Percentiles rank a stretch among this genome's conserved stretches.
Evolutionary conservation across 2,888 invertebrate species (phyloP).

Genomic region (Ormyrus nitidulus): DNA sequence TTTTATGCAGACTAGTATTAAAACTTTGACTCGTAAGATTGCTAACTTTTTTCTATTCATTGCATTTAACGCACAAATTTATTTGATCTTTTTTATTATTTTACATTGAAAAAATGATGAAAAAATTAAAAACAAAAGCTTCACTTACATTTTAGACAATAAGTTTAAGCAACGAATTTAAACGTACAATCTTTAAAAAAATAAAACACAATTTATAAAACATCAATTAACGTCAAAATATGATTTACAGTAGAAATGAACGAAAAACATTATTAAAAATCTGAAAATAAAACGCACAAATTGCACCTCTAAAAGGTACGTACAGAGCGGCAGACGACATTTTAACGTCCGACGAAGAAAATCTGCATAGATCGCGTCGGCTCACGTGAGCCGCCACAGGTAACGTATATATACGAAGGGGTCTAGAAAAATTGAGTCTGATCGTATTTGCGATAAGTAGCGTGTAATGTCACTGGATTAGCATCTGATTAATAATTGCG

Average conservation of each 20-base stretch:
- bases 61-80: too few relatives aligned
- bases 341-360: background rate
- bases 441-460: conserved; percentile 31
- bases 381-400: conserved; percentile 22
- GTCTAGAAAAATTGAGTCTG: conserved; percentile 12
- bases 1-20: conserved; percentile 30
- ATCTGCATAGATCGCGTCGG: conserved; percentile 18
- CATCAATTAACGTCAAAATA: background rate
- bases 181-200: background rate
- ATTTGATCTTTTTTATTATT: too few relatives aligned
- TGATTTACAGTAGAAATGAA: too few relatives aligned
- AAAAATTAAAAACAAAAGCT: too few relatives aligned
- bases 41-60: background rate
- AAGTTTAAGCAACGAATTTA: too few relatives aligned
- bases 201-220: background rate
- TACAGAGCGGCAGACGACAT: background rate
- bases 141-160: too few relatives aligned
- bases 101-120: too few relatives aligned
- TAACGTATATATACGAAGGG: background rate
- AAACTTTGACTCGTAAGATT: background rate
- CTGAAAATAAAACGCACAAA: background rate
- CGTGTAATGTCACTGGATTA: conserved; percentile 41
- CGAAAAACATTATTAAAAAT: background rate
- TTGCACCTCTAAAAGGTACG: background rate
- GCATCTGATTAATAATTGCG: conserved; percentile 35